Evolutionary conservation across 2,888 invertebrate genomes (phyloP), one percentile per base, ranked within the genome.

Genomic region (Netelia melanura): DNA sequence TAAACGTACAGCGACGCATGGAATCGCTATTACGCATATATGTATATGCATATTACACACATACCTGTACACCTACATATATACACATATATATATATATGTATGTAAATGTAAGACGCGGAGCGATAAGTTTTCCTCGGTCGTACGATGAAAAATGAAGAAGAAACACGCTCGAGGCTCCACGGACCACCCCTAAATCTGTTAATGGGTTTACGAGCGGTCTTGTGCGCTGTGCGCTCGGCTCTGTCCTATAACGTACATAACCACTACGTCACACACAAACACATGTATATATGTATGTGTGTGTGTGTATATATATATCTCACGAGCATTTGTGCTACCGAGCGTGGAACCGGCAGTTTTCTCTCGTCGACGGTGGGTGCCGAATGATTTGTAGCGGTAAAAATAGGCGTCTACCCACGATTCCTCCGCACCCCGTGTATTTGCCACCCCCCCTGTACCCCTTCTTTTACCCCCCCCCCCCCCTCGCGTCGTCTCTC

Each of bases 141-240:
- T 80, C 44, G 72, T 58, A 64, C 76, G 64, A 71, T 81, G 81
- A 76, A 81, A 76, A 81, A 81, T 81, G 81, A 76, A 81, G 81
- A 76, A 70, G 70, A 61, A 81, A 70, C 75, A 81, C 75, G 74
- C 64, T 74, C 72, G 81, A 61, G 58, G 75, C 75, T 43, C 64
- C 62, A 61, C 62, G 71, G 68, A 54, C 76, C 56, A 81, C 76
- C 81, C 80, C 70, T 58, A 81, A 81, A 81, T 81, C 76, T 81
- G 81, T 70, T 81, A 81, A 81, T 81, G 76, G 76, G 70, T 70
- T 76, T 75, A 70, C 81, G 70, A 75, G 68, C 61, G 48, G 43
- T 68, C 76, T 62, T 64, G 21, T 58, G 62, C 64, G 56, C 64
- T 76, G 44, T 76, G 56, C 25, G 61, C 54, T 67, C 77, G 77